These are phyloP conservation scores for Gandaritis pyraliata DNA, from an alignment of 2,888 invertebrate species.

Conservation along the genomic window DNA sequence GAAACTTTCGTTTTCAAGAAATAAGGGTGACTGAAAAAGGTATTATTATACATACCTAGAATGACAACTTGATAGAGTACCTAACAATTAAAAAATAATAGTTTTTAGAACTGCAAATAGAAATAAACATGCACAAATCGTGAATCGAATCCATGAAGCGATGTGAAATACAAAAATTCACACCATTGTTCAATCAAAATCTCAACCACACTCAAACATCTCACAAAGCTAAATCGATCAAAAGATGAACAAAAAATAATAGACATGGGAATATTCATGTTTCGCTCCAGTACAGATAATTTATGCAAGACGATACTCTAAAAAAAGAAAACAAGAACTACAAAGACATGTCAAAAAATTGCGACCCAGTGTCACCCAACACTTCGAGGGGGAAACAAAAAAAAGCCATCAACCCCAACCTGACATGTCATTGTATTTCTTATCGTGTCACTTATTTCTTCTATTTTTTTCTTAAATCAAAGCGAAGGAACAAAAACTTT, in stretches of 20 bases:
- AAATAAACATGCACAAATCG: too few relatives aligned
- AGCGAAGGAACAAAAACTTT: conserved; percentile 76
- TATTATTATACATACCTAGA: not conserved
- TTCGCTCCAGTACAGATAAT: conserved; percentile 69
- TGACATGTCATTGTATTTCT: conserved; percentile 79
- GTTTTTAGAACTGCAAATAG: not conserved
- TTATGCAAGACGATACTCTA: conserved; percentile 80
- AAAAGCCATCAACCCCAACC: conserved; percentile 72
- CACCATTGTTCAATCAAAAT: conserved; percentile 53
- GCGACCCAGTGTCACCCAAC: conserved; percentile 79
- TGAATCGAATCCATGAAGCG: conserved; percentile 6
- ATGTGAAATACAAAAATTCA: not conserved
- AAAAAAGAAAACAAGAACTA: conserved; percentile 53
- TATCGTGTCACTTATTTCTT: conserved; percentile 81
- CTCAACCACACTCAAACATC: conserved; percentile 46
- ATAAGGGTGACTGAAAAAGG: conserved; percentile 3
- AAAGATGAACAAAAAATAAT: conserved; percentile 56
- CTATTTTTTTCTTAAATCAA: conserved; percentile 68
- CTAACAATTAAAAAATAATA: too few relatives aligned
- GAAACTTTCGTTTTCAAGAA: conserved; percentile 35
- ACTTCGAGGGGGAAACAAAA: conserved; percentile 67
- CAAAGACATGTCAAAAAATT: conserved; percentile 78
- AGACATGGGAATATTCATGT: conserved; percentile 82
- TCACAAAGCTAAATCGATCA: conserved; percentile 41
- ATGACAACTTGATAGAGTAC: too few relatives aligned